Evolutionary conservation across 2,113 vertebrate species (phyloP).

Genomic region (Epinephelus cyanopodus): DNA sequence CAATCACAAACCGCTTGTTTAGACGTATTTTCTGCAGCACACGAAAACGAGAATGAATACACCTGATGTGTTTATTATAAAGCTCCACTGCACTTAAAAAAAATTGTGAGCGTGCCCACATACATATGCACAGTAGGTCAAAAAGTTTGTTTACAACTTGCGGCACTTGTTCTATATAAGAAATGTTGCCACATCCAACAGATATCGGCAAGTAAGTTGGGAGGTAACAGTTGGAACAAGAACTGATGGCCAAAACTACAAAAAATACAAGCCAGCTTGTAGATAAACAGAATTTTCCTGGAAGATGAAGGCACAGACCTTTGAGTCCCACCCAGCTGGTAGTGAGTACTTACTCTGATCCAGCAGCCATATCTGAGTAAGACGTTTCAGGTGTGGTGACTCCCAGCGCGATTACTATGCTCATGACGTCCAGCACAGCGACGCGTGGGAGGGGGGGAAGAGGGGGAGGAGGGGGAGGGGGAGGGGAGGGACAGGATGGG

Average conservation of each 20-base stretch:
- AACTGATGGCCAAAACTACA: background rate
- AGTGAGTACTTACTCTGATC: conserved; percentile 94
- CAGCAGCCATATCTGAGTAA: conserved; percentile 99
- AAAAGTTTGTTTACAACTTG: background rate
- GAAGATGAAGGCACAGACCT: background rate
- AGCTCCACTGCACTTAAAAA: background rate
- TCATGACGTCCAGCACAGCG: conserved; percentile 98
- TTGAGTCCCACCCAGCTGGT: background rate
- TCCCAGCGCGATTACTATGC: conserved; percentile 99
- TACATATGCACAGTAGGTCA: background rate
- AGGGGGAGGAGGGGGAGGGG: conserved; percentile 67
- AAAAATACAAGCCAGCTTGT: background rate
- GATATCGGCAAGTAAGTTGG: background rate
- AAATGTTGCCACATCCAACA: background rate
- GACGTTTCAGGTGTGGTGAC: conserved; percentile 99
- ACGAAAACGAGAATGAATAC: too few relatives aligned
- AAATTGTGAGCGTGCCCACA: background rate
- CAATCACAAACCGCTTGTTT: background rate
- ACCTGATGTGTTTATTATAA: background rate
- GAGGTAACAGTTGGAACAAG: background rate
- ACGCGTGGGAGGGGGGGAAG: conserved; percentile 81
- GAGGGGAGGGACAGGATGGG: conserved; percentile 84
- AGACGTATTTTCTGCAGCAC: background rate
- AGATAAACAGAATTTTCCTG: background rate
- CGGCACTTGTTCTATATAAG: background rate